Percentiles rank a stretch among this genome's conserved stretches.
phyloP scores from a whole-genome alignment of 2,888 invertebrate species.

The Sericinus montela region DNA sequence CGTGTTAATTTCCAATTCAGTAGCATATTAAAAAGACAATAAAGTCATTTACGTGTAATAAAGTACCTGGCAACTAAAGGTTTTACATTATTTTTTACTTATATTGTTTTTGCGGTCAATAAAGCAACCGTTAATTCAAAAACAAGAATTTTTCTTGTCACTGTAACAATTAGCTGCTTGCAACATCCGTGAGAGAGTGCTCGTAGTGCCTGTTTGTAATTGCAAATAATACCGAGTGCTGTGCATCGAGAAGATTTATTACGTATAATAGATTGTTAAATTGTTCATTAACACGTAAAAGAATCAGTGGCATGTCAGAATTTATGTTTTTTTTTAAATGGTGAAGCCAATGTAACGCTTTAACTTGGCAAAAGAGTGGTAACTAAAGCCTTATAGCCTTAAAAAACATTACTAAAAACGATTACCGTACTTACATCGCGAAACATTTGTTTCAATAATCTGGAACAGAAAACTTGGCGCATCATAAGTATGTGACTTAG shows the following conservation, averaged over 20 bases:
- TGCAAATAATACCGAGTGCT: constrained; percentile 40
- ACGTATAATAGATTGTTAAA: constrained; percentile 44
- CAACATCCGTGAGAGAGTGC: constrained; percentile 38
- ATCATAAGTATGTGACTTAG: no score
- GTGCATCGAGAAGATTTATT: constrained; percentile 38
- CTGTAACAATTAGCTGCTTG: constrained; percentile 46
- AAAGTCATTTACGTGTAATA: constrained; percentile 1
- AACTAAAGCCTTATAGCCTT: no score
- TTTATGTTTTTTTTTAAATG: not conserved
- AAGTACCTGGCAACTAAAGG: not conserved
- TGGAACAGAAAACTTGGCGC: no score
- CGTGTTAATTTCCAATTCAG: not conserved
- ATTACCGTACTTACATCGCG: no score
- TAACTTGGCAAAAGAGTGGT: no score
- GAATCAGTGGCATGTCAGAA: not conserved
- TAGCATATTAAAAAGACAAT: not conserved
- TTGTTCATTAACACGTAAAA: constrained; percentile 42
- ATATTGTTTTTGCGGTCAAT: constrained; percentile 5
- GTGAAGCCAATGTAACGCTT: no score
- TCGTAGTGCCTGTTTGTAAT: constrained; percentile 43
- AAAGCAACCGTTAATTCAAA: constrained; percentile 30
- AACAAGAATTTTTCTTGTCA: constrained; percentile 54
- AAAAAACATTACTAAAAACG: no score
- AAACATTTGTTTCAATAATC: no score
- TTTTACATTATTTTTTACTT: not conserved